Conservation (phyloP, 2,888 invertebrate genomes). For the Clusia tigrina region DNA sequence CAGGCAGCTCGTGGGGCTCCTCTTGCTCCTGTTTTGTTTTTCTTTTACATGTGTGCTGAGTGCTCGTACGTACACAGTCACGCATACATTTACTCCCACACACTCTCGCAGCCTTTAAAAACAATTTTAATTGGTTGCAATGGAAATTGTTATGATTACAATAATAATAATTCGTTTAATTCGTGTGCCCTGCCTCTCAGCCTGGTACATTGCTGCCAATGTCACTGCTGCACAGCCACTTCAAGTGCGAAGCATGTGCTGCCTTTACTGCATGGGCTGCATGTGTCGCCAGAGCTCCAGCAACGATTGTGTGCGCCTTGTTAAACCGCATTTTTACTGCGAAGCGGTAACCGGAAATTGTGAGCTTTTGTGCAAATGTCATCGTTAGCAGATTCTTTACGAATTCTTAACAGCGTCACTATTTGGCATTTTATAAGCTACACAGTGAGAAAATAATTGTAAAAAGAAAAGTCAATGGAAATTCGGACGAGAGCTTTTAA, state of each 20-base stretch:
- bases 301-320: not conserved
- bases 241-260: not conserved
- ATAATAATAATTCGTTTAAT: slow-evolving; percentile 41
- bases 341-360: slow-evolving; percentile 2
- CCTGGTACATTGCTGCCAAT: not conserved
- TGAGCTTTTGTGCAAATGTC: slow-evolving; percentile 1
- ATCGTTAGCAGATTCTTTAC: not conserved
- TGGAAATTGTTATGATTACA: slow-evolving; percentile 42
- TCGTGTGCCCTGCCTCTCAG: not conserved
- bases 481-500: too few relatives aligned
- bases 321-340: not conserved
- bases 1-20: not conserved
- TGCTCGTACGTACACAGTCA: slow-evolving; percentile 8
- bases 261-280: not conserved
- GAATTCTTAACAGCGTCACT: not conserved
- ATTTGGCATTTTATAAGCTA: not conserved
- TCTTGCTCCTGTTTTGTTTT: too few relatives aligned
- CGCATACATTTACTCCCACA: not conserved
- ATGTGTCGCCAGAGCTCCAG: not conserved
- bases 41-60: not conserved
- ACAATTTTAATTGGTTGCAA: slow-evolving; percentile 38
- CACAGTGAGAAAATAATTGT: not conserved
- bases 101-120: slow-evolving; percentile 25
- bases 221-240: slow-evolving; percentile 1
- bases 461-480: too few relatives aligned